Base-by-base conservation (phyloP, 2,113 vertebrate genomes). In the Urocitellus parryii region DNA sequence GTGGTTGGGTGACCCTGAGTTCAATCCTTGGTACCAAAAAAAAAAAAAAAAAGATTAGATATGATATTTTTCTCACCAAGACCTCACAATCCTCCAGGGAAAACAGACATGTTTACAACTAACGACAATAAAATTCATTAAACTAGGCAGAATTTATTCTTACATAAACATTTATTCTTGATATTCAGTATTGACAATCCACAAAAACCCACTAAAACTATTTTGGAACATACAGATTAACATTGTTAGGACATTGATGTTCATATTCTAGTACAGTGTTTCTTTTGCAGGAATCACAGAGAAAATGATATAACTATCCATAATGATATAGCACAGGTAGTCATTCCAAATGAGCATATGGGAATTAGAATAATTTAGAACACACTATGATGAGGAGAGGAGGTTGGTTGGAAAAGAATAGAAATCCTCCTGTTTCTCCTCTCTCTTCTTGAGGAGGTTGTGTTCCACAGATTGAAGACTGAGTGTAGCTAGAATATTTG, bases 141-240 rank as follows among this genome's bases (percentile, higher is more conserved):
- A 93, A 83, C 53, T 25, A 91, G 67, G 86, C 27, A 42, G 20
- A 65, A 70, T 51, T 45, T 95, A 37, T 84, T 94, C 20, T 83
- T 72, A 48, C 42, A 70, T 17, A 70, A 65, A 45, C 76, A 82
- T 37, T 95, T 96, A 88, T 95, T 95, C 27, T 51, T 93, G 37
- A 68, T 68, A 87, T 81, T 88, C 77, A 67, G 7, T 76, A 82
- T 77, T 63, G 56, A 20, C 29, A 39, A 79, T 42, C 56, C n/a
- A 53, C 29, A 48, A 73, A 76, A 90, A 70, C 13, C 17, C 39
- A 48, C 63, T 72, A 39, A 88, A 42, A 58, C 48, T 20, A 53
- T 45, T 61, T 80, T 88, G 63, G 13, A 87, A 93, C 13, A 10
- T 65, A 91, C 12, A 68, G 80, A 68, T 27, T 27, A 58, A 14